Percentiles rank a stretch among this genome's conserved stretches.
These are phyloP conservation scores for Anseranas semipalmata DNA, from an alignment of 2,113 vertebrate genomes.

Conservation along the genomic window DNA sequence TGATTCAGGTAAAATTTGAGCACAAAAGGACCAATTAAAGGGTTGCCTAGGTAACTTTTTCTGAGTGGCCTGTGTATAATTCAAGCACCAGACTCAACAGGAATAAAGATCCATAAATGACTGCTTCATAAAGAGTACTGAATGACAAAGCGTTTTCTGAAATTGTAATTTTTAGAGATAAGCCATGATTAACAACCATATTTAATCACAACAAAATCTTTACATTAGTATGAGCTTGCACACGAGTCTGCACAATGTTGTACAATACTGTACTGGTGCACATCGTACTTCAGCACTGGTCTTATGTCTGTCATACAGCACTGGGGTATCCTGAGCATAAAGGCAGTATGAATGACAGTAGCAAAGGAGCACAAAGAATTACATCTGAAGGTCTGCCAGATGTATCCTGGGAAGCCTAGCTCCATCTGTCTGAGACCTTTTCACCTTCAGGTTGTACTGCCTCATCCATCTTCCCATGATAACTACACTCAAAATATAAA, in stretches of 20 bases:
- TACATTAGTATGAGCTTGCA: neutral
- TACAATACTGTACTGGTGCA: neutral
- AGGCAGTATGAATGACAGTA: neutral
- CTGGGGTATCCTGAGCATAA: neutral
- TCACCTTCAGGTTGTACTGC: neutral
- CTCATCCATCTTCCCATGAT: neutral
- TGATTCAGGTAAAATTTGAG: neutral
- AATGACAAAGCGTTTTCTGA: neutral
- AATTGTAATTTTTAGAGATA: conserved; percentile 12
- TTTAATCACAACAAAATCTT: neutral
- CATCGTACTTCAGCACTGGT: neutral
- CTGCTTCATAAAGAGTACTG: neutral
- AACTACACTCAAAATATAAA: neutral
- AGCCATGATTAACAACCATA: neutral
- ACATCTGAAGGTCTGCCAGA: neutral
- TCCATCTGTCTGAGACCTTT: neutral
- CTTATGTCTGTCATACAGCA: neutral
- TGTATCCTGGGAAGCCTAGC: neutral
- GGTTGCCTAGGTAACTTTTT: conserved; percentile 48
- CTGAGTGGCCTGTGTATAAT: neutral
- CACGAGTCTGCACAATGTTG: neutral
- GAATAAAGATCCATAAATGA: neutral
- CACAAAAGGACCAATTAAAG: neutral
- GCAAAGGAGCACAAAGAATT: neutral
- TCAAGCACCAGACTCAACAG: neutral